phyloP scores from a whole-genome alignment of 1,140 invertebrate genomes.

The Meloidogyne hapla region DNA sequence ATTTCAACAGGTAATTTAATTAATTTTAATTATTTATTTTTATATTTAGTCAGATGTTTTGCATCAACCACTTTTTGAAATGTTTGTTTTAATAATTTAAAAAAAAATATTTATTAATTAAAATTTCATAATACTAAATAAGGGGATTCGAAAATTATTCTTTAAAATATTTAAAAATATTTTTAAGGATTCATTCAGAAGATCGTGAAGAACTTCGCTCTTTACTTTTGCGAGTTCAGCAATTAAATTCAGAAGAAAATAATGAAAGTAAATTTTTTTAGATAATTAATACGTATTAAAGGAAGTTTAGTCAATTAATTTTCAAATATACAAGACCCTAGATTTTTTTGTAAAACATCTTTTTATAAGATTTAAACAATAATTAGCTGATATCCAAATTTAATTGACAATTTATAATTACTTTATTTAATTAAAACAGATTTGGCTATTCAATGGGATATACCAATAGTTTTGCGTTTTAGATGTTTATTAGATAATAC shows the following conservation, averaged over 20 bases:
- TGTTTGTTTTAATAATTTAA: conserved; percentile 74
- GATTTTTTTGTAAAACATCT: too few relatives aligned
- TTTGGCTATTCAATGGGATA: neutral
- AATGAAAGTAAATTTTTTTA: neutral
- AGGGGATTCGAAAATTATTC: too few relatives aligned
- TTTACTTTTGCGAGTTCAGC: neutral
- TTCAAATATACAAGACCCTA: too few relatives aligned
- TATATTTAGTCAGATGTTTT: conserved; percentile 90
- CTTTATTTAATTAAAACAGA: conserved; percentile 16
- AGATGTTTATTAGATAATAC: conserved; percentile 97
- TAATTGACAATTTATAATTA: too few relatives aligned
- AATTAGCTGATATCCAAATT: too few relatives aligned
- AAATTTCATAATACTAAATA: too few relatives aligned
- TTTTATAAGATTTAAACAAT: too few relatives aligned
- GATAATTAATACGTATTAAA: too few relatives aligned
- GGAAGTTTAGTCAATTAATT: too few relatives aligned
- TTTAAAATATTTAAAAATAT: neutral
- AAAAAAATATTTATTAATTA: conserved; percentile 4
- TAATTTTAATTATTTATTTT: neutral
- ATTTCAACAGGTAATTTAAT: conserved; percentile 88
- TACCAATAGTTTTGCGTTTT: conserved; percentile 75
- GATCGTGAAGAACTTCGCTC: conserved; percentile 83
- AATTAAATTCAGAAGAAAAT: neutral
- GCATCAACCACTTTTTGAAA: conserved; percentile 95
- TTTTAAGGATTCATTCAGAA: conserved; percentile 81